Evolutionary conservation across 2,797 vertebrate genomes (phyloP).

Genomic region (Sphenopsis melanotis): DNA sequence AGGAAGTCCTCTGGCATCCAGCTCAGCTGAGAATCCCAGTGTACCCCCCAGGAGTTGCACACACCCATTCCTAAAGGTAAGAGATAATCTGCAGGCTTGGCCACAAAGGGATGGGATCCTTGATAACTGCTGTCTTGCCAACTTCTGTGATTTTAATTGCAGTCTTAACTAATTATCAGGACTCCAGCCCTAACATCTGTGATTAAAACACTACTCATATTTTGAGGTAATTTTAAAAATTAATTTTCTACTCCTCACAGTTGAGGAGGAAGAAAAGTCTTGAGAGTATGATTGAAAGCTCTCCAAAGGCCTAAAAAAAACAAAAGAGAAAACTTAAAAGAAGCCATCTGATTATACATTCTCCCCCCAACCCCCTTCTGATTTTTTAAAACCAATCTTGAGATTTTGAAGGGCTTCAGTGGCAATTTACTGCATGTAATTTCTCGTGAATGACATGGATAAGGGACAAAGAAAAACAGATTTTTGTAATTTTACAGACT

Average conservation of each 20-base stretch:
- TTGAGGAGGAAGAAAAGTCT: background rate
- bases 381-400: background rate
- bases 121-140: background rate
- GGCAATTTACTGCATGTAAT: background rate
- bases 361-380: background rate
- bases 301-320: background rate
- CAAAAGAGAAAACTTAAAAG: background rate
- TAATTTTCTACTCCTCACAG: background rate
- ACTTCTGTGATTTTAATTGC: background rate
- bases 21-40: background rate
- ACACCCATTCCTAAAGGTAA: background rate
- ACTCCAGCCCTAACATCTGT: background rate
- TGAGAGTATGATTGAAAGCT: background rate
- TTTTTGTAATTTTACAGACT: background rate
- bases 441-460: background rate
- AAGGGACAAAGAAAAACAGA: background rate
- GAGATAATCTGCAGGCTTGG: background rate
- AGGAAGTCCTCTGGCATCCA: background rate
- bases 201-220: background rate
- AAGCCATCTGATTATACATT: background rate
- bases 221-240: background rate
- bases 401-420: background rate
- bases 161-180: background rate
- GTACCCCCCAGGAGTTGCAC: background rate
- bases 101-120: background rate